Evolutionary conservation across 2,888 invertebrate genomes (phyloP).

Genomic region (Nomada hirtipes): DNA sequence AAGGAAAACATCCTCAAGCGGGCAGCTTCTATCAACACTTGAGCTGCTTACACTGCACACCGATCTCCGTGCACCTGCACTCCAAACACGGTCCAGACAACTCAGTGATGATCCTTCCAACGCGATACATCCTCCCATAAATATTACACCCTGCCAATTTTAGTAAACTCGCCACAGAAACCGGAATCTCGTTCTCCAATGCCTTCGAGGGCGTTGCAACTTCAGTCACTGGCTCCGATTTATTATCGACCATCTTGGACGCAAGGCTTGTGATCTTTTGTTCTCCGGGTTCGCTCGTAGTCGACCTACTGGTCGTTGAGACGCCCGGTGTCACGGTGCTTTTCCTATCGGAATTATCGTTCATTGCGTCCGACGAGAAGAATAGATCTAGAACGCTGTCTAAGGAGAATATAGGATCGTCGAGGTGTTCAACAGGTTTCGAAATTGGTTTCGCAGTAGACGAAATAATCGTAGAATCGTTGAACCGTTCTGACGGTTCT

Average conservation of each 20-base stretch:
- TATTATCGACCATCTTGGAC: neutral
- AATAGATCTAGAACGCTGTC: slow-evolving; percentile 88
- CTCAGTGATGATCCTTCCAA: slow-evolving; percentile 93
- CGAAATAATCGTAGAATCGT: slow-evolving; percentile 3
- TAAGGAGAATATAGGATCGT: slow-evolving; percentile 85
- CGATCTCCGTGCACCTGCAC: slow-evolving; percentile 94
- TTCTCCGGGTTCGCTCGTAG: slow-evolving; percentile 11
- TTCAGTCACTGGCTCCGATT: slow-evolving; percentile 42
- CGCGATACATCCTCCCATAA: slow-evolving; percentile 94
- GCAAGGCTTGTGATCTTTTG: neutral
- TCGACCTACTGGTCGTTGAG: slow-evolving; percentile 1
- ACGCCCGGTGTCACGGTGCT: slow-evolving; percentile 28
- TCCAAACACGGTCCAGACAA: slow-evolving; percentile 92
- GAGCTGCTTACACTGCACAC: slow-evolving; percentile 92
- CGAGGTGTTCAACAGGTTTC: slow-evolving; percentile 81
- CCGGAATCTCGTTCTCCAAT: slow-evolving; percentile 74
- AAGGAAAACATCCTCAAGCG: slow-evolving; percentile 16
- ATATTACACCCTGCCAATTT: slow-evolving; percentile 96
- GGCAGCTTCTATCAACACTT: slow-evolving; percentile 85
- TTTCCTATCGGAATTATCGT: slow-evolving; percentile 72
- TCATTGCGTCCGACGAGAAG: slow-evolving; percentile 80
- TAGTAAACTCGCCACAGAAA: slow-evolving; percentile 86
- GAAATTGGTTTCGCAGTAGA: neutral
- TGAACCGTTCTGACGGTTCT: neutral
- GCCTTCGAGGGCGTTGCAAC: slow-evolving; percentile 65